These are phyloP conservation scores for Seriola quinqueradiata DNA, from an alignment of 2,113 vertebrate species.

Conservation along the genomic window DNA sequence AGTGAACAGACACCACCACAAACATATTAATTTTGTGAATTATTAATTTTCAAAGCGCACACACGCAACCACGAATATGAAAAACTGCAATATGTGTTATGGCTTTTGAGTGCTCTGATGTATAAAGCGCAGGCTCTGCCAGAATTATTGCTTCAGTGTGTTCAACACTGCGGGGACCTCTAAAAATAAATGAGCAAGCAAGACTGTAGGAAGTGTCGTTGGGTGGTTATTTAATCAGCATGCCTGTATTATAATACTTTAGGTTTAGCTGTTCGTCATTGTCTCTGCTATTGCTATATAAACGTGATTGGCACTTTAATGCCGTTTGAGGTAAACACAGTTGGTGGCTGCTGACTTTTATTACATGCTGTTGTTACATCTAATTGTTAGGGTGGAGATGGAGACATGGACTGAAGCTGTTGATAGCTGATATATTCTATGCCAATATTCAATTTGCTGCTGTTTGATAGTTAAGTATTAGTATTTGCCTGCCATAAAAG, in stretches of 20 bases:
- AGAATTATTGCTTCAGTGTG: slow-evolving; percentile 73
- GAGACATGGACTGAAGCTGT: slow-evolving; percentile 3
- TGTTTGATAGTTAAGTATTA: slow-evolving; percentile 8
- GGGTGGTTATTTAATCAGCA: slow-evolving; percentile 77
- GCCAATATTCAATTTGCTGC: not conserved
- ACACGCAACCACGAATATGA: slow-evolving; percentile 38
- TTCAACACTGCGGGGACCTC: slow-evolving; percentile 72
- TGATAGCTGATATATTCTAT: not conserved
- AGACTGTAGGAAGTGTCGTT: slow-evolving; percentile 50
- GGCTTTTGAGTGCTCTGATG: slow-evolving; percentile 55
- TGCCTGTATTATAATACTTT: slow-evolving; percentile 52
- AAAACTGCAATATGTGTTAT: slow-evolving; percentile 61
- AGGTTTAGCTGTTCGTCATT: slow-evolving; percentile 20
- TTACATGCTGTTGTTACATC: not conserved
- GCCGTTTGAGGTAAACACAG: slow-evolving; percentile 25
- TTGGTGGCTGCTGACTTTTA: not conserved
- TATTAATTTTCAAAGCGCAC: slow-evolving; percentile 57
- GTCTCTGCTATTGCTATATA: slow-evolving; percentile 37
- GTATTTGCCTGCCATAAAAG: not conserved
- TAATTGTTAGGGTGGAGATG: slow-evolving; percentile 17
- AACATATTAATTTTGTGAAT: slow-evolving; percentile 59
- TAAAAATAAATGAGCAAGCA: slow-evolving; percentile 76
- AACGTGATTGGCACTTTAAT: slow-evolving; percentile 36
- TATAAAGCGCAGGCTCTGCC: slow-evolving; percentile 57
- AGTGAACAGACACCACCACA: slow-evolving; percentile 30